These are phyloP conservation scores for Stenodera caucasica DNA, from an alignment of 2,888 invertebrate species.

Conservation along the genomic window DNA sequence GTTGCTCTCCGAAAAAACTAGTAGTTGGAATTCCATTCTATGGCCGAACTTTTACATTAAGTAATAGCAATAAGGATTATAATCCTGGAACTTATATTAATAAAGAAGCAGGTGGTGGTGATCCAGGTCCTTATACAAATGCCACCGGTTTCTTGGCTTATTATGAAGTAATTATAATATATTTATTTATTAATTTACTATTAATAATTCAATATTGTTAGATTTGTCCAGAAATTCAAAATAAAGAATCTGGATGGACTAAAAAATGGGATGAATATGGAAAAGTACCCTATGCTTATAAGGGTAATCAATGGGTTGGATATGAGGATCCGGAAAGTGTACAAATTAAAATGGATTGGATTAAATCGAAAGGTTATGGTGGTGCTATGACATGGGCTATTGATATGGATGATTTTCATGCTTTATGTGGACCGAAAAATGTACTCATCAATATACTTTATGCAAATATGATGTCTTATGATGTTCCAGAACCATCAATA, in stretches of 20 bases:
- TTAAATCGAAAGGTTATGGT: conserved; percentile 77
- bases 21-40: conserved; percentile 90
- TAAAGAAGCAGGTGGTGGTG: conserved; percentile 87
- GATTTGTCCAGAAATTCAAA: conserved; percentile 78
- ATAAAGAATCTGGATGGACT: conserved; percentile 75
- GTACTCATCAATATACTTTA: conserved; percentile 73
- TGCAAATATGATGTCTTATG: conserved; percentile 70
- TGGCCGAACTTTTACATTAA: conserved; percentile 81
- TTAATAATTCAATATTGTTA: conserved; percentile 49
- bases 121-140: conserved; percentile 81
- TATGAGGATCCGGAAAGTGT: conserved; percentile 82
- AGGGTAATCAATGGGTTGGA: conserved; percentile 86
- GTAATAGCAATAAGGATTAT: conserved; percentile 80
- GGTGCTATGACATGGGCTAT: conserved; percentile 94
- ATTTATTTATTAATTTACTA: no score
- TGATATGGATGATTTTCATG: conserved; percentile 89
- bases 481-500: conserved; percentile 68
- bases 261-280: conserved; percentile 82
- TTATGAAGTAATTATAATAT: conserved; percentile 67
- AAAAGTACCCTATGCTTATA: conserved; percentile 82
- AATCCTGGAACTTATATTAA: conserved; percentile 84
- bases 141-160: conserved; percentile 87
- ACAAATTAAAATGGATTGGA: conserved; percentile 88
- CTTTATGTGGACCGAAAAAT: conserved; percentile 78
- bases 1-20: conserved; percentile 83